phyloP scores from a whole-genome alignment of 2,797 vertebrate genomes.

The Acipenser oxyrinchus region DNA sequence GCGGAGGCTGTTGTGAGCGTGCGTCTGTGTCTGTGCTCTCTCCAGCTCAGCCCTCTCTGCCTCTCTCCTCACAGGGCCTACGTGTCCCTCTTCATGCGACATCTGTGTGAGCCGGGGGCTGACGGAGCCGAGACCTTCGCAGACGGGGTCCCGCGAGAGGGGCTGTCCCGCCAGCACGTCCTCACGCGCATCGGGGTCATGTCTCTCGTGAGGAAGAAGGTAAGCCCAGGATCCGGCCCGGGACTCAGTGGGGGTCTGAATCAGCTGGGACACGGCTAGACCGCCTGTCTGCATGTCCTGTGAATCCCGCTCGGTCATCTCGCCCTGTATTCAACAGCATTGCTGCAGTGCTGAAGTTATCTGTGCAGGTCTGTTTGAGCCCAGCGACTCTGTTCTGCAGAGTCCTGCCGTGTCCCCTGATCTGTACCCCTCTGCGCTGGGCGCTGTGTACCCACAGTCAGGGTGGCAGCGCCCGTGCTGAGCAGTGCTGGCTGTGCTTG shows the following conservation, averaged over 20 bases:
- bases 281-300: neutral
- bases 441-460: too few relatives aligned
- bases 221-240: conserved; percentile 31
- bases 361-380: too few relatives aligned
- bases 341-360: too few relatives aligned
- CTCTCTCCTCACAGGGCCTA: conserved; percentile 69
- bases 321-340: too few relatives aligned
- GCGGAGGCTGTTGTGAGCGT: conserved; percentile 4
- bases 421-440: too few relatives aligned
- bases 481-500: neutral
- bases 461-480: too few relatives aligned
- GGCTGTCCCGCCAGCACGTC: conserved; percentile 91
- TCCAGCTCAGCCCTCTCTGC: neutral
- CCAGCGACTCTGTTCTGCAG: too few relatives aligned
- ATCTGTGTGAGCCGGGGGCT: conserved; percentile 89
- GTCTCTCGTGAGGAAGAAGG: conserved; percentile 98
- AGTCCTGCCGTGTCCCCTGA: too few relatives aligned
- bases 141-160: conserved; percentile 89
- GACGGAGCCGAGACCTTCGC: conserved; percentile 94
- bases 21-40: conserved; percentile 1
- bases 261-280: too few relatives aligned
- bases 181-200: conserved; percentile 96
- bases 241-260: too few relatives aligned
- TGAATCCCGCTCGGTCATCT: neutral
- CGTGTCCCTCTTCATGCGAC: conserved; percentile 96